Base-by-base conservation (phyloP, 2,113 vertebrate species). In the Daubentonia madagascariensis region DNA sequence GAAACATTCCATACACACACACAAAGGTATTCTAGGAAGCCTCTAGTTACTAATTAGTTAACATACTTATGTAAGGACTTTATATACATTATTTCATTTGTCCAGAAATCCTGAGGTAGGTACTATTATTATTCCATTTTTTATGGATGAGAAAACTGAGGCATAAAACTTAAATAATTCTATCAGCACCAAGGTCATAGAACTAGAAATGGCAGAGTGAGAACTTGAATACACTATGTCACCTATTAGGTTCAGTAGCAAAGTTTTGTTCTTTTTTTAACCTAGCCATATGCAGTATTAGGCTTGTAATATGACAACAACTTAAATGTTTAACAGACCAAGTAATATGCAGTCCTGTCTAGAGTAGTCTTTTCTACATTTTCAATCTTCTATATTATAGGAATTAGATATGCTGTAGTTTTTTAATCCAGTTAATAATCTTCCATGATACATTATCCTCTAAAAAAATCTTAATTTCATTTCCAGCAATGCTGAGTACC, bases 11-110 rank as follows among this genome's bases (percentile, higher is more conserved):
- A 63, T 18, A 88, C 8, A 91, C 11, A 84, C 85, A 84, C 25
- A 84, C 3, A 91, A 73, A 23, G 10, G 23, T 72, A 78, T 78
- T 93, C 35, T 8, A 93, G 63, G 70, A 84, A 83, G 20, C 16
- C 17, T 95, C 52, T 12, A 96, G 54, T 91, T 79, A 85, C 22
- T 79, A 72, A 85, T 87, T 70, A 95, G 59, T 54, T 75, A 97
- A 70, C 8, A 89, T 1, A 92, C 48, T 90, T 73, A 89, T 7
- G 11, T 83, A 91, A 37, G 48, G 35, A 89, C 40, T 88, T 70
- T 63, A 81, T 5, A 45, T 68, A 52, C 7, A 97, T 93, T 80
- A 90, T 85, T 92, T 97, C 48, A 94, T 72, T 45, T 87, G 45
- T 54, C 59, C 65, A 79, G 43, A 94, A 97, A 97, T 48, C 10